phyloP scores from a whole-genome alignment of 2,797 vertebrate species.

The Gorsachius magnificus region DNA sequence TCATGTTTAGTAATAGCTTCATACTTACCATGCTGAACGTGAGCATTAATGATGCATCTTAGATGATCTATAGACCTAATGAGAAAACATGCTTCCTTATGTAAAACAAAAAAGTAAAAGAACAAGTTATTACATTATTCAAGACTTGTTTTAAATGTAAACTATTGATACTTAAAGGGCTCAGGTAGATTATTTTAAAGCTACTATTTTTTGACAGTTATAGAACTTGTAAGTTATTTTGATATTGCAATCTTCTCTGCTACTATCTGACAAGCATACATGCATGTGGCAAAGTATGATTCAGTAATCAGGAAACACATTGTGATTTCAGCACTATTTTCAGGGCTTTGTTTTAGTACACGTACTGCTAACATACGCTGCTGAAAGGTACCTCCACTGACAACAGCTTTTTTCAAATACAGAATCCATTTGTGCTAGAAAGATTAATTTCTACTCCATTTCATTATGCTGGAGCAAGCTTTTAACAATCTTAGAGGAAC shows the following conservation, averaged over 20 bases:
- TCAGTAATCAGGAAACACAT: not conserved
- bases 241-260: not conserved
- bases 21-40: conserved; percentile 91
- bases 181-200: not conserved
- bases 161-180: not conserved
- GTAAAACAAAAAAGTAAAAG: conserved; percentile 25
- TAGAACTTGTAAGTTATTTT: not conserved
- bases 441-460: not conserved
- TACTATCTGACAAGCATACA: not conserved
- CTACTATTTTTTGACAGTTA: not conserved
- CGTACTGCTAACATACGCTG: not conserved
- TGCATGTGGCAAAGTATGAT: not conserved
- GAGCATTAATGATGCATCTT: conserved; percentile 86
- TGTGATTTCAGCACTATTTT: not conserved
- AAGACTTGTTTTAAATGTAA: not conserved
- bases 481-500: not conserved
- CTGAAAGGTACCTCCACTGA: not conserved
- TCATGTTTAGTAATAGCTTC: not conserved
- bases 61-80: conserved; percentile 89
- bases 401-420: not conserved
- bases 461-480: not conserved
- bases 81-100: conserved; percentile 86
- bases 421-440: not conserved
- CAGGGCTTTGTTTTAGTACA: not conserved
- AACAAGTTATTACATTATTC: not conserved